Evolutionary conservation across 2,888 invertebrate genomes (phyloP), one percentile per base, ranked within the genome.

Genomic region (Serripes groenlandicus): DNA sequence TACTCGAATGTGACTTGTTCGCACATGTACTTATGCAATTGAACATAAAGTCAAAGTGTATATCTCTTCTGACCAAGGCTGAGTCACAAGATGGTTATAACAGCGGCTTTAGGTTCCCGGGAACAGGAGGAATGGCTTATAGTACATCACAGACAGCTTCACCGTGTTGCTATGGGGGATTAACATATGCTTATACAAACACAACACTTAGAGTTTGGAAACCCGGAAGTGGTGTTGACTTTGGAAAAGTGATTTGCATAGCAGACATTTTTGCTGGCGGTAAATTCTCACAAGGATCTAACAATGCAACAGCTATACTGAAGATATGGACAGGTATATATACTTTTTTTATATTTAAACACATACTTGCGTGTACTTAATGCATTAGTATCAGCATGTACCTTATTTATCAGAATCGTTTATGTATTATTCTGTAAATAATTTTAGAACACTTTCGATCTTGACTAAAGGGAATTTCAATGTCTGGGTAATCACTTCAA

Each of bases 101-200:
- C 52, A n/a, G 21, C 34, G 74, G 74, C 11, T 74, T 64, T 49
- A 62, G 64, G 11, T 74, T 74, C 34, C 21, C n/a, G 2, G 74
- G 49, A 28, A 62, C 30, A 32, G 74, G 74, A 21, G 11, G 49
- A 28, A 60, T 74, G 26, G 42, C 64, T 1, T 74, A 62, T 23
- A 11, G 1, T 2, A 49, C 28, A n/a, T 26, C 15, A 2, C 3
- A n/a, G 7, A 26, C 15, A 3, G 37, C 49, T 3, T 37, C 60
- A 21, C 52, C 62, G 26, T 74, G 74, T 23, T 32, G 64, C 18
- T 74, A 74, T 49, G 74, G 74, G 7, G 74, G 74, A 28, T 30
- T 74, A 5, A 34, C 34, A n/a, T 74, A 64, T 42, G 62, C 74
- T 32, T 74, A 74, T 32, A 64, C 62, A 28, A 62, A 62, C 32